Conservation (phyloP, 2,113 vertebrate species). For the Pycnonotus jocosus region DNA sequence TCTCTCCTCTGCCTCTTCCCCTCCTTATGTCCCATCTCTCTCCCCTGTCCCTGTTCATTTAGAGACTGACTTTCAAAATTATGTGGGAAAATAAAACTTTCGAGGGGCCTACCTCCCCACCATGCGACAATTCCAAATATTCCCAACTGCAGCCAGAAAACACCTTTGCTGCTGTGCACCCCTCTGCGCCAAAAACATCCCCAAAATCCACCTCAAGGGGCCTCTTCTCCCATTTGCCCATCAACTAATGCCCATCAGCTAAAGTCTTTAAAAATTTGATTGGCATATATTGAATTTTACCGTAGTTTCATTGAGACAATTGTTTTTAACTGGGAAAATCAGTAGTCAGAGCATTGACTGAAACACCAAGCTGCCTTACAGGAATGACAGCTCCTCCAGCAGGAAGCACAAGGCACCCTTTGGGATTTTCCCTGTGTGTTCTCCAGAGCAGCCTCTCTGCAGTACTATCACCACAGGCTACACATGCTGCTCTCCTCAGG, state of each 20-base stretch:
- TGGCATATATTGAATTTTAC: background rate
- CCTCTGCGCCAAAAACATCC: rapidly evolving
- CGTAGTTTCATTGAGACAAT: background rate
- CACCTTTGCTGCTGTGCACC: rapidly evolving
- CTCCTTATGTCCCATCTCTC: background rate
- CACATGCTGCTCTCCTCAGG: background rate
- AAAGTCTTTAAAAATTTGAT: background rate
- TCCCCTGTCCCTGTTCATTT: rapidly evolving
- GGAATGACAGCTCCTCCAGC: background rate
- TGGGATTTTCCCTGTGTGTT: rapidly evolving
- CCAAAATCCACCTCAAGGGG: background rate
- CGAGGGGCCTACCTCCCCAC: rapidly evolving
- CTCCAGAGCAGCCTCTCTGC: background rate
- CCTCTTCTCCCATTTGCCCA: background rate
- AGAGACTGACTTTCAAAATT: background rate
- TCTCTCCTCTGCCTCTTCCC: too few species aligned
- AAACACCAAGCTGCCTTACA: background rate
- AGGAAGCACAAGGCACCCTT: rapidly evolving
- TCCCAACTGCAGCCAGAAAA: background rate
- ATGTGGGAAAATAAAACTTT: background rate
- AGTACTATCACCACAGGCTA: rapidly evolving
- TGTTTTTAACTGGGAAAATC: background rate
- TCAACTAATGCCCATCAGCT: background rate
- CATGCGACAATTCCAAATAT: too few species aligned
- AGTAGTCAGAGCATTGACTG: background rate